Evolutionary conservation across 2,888 invertebrate species (phyloP), one percentile per base, ranked within the genome.

Genomic region (Aphodius granarius): DNA sequence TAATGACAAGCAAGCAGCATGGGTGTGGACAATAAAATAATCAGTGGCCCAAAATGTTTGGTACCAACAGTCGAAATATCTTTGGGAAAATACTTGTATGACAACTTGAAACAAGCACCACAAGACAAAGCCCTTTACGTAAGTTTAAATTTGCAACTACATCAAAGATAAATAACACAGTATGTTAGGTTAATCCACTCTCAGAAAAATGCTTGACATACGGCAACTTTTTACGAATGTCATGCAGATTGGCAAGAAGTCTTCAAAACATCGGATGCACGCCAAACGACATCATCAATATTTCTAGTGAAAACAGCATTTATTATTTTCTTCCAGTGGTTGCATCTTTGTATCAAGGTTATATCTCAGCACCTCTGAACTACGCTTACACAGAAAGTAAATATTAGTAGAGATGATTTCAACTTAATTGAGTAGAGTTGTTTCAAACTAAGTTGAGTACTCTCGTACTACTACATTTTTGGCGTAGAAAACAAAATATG

Each of bases 291-390:
- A 76, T 82, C 2, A 75, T 85, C 4, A 66, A 82, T 13, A 77
- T 85, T 15, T 80, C 81, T 73, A 81, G 83, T 70, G 82, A 83
- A 78, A 85, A 85, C 72, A 80, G 75, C 75, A 68, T 84, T 5
- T 73, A 83, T 62, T 84, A 82, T 71, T 83, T 80, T 74, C 77
- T 81, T 18, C 83, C 84, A 2, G 78, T 83, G 0, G 21, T 84
- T 16, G 81, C 84, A 5, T 78, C 82, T 5, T 73, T 83, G 3
- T 84, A 79, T 68, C 74, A 82, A 5, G 84, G 84, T 3, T 80
- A 81, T 2, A 78, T 78, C 2, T 66, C 81, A 17, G 81, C 82
- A 15, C 81, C 83, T 4, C 23, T 85, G 3, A 84, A 84, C 74
- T 80, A 81, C 63, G 78, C 75, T 13, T 85, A 84, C 76, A 80